phyloP scores from a whole-genome alignment of 37 sponge, comb jelly and placozoan species.

The Halisarca cf. caerulea region DNA sequence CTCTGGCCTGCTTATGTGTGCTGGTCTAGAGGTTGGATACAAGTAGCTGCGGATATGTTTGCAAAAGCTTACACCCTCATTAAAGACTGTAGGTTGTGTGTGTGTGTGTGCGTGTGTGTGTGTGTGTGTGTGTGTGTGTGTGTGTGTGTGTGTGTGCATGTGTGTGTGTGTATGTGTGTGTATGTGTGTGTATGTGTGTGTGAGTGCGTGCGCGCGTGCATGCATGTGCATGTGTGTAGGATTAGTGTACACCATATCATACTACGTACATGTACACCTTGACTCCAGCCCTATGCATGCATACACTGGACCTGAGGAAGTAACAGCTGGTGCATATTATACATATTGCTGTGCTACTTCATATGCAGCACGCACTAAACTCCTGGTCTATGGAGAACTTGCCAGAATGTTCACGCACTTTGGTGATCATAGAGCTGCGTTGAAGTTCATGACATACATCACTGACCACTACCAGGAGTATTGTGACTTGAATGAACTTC shows the following conservation, averaged over 20 bases:
- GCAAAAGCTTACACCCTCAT: not conserved
- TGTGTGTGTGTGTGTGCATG: constrained; percentile 3
- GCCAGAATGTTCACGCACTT: constrained; percentile 5
- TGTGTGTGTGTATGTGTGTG: too few relatives aligned
- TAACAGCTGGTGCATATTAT: too few relatives aligned
- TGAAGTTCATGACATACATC: not conserved
- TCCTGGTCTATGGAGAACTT: constrained; percentile 13
- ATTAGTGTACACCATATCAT: too few relatives aligned
- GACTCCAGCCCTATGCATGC: too few relatives aligned
- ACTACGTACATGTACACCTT: too few relatives aligned
- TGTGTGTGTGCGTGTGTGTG: constrained; percentile 3
- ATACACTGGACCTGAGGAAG: too few relatives aligned
- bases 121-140: constrained; percentile 3
- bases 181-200: too few relatives aligned
- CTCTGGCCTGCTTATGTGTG: constrained; percentile 27
- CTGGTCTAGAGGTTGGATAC: constrained; percentile 14
- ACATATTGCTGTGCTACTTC: too few relatives aligned
- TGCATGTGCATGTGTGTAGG: too few relatives aligned
- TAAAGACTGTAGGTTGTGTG: not conserved
- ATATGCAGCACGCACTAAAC: not conserved
- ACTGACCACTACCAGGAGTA: not conserved
- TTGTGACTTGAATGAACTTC: too few relatives aligned
- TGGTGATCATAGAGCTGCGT: not conserved
- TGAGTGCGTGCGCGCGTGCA: too few relatives aligned
- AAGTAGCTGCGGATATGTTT: constrained; percentile 1